Base-by-base conservation (phyloP, 1,140 invertebrate genomes). In the Kradibia gibbosae region DNA sequence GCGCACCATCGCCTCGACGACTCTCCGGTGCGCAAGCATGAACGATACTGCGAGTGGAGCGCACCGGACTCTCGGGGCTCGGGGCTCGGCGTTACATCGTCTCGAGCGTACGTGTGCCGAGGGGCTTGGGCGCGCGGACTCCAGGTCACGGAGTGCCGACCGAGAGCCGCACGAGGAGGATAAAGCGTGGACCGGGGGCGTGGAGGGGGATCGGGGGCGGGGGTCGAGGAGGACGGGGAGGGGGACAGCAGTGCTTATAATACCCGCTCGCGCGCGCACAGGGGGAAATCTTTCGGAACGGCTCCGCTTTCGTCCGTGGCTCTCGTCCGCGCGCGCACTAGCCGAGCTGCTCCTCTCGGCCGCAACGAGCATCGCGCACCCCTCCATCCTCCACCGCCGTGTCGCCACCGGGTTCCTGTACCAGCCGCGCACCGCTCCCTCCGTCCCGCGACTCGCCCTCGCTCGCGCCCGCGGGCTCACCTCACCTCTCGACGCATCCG, bases 241-340 rank as follows among this genome's bases (percentile, higher is more conserved):
- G 42, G 50, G n/a, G 50, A 22, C 50, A 72, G 42, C 25, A 50
- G 70, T 31, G 70, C 39, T 45, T 72, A 72, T 71, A 72, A 72
- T 72, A 45, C 70, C 10, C 42, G 70, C n/a, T 72, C n/a, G 42
- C 42, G 8, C 70, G 10, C 42, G 42, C 70, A 45, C 25, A 36
- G 39, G 62, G 36, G 62, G 62, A 67, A 67, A 20, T 65, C 60
- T 42, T 70, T 70, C 39, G 20, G 22, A 42, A 39, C 39, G 36
- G 53, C 36, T 62, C 55, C 28, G 34, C 55, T 34, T 31, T 72
- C 45, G 17, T 71, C 25, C 65, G 62, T 39, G 45, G 36, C 50
- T 45, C 36, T 20, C 50, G 67, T 10, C 7, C 34, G 65, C 34
- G 65, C 48, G 48, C 65, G 31, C 50, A 34, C 36, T 45, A n/a